phyloP scores from a whole-genome alignment of 2,888 invertebrate species.

The Nowickia ferox region DNA sequence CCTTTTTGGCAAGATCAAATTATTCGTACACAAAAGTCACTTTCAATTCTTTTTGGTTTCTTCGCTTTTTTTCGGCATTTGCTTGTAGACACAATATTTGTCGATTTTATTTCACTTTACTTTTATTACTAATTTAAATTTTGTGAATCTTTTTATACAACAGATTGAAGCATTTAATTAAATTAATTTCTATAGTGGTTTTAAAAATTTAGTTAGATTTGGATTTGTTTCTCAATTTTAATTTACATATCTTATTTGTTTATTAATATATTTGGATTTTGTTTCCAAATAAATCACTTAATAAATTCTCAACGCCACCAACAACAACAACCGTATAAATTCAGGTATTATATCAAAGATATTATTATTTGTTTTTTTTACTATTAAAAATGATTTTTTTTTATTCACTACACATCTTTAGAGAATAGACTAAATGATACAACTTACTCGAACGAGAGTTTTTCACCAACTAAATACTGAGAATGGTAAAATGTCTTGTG shows the following conservation, averaged over 20 bases:
- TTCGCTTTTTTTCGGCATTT: slow-evolving; percentile 48
- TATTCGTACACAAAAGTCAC: slow-evolving; percentile 42
- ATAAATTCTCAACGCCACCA: slow-evolving; percentile 37
- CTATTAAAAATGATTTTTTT: background rate
- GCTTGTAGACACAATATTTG: slow-evolving; percentile 66
- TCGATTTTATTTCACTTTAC: slow-evolving; percentile 49
- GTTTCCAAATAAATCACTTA: slow-evolving; percentile 28
- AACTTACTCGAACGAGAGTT: slow-evolving; percentile 80
- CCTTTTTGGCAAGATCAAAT: slow-evolving; percentile 68
- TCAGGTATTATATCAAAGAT: background rate
- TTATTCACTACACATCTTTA: slow-evolving; percentile 5
- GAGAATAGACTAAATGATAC: background rate
- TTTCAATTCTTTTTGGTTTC: slow-evolving; percentile 17
- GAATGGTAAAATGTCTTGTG: slow-evolving; percentile 48
- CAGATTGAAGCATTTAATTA: slow-evolving; percentile 28
- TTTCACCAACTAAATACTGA: slow-evolving; percentile 77
- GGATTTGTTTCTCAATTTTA: background rate
- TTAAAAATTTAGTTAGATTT: background rate
- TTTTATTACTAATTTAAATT: slow-evolving; percentile 24
- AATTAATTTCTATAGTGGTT: slow-evolving; percentile 23
- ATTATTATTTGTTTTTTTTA: slow-evolving; percentile 10
- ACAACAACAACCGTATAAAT: slow-evolving; percentile 43
- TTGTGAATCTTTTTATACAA: background rate
- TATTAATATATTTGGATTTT: background rate
- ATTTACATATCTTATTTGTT: slow-evolving; percentile 40